Conservation (phyloP, 2,888 invertebrate genomes). For the Masnerella sp. region DNA sequence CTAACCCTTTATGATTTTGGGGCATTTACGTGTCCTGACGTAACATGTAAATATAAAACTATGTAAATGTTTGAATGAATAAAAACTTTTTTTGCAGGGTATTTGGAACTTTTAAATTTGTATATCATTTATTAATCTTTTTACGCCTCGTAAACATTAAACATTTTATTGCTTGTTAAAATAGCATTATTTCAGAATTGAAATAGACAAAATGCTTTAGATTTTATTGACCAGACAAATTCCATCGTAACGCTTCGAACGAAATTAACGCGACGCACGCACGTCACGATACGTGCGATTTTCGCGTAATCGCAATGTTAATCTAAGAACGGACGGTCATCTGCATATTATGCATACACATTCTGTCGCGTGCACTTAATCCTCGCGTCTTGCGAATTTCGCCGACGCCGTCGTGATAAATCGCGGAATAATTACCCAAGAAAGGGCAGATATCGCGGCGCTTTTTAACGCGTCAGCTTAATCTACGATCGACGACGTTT, state of each 20-base stretch:
- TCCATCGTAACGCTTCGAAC: constrained; percentile 32
- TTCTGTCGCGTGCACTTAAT: constrained; percentile 60
- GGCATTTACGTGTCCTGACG: no score
- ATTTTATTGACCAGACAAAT: constrained; percentile 45
- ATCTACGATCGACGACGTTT: constrained; percentile 29
- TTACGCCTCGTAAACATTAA: no score
- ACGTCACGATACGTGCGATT: constrained; percentile 25
- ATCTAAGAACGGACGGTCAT: constrained; percentile 44
- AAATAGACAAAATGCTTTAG: no score
- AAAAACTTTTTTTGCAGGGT: no score
- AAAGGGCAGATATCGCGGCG: constrained; percentile 32
- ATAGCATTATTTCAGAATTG: no score
- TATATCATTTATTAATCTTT: no score
- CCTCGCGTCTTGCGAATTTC: constrained; percentile 43
- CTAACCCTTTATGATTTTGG: no score
- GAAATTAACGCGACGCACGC: constrained; percentile 43
- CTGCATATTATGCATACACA: constrained; percentile 52
- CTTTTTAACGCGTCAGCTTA: constrained; percentile 28
- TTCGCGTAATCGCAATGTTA: constrained; percentile 43
- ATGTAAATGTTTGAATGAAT: no score
- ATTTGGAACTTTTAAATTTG: no score
- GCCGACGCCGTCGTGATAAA: constrained; percentile 37
- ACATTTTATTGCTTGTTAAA: no score
- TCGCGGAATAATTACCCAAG: constrained; percentile 42
- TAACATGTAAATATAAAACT: no score